A percentile compares a stretch with the other conserved stretches of the same genome.
Conservation (phyloP, 2,797 vertebrate species). For the Thaleichthys pacificus region DNA sequence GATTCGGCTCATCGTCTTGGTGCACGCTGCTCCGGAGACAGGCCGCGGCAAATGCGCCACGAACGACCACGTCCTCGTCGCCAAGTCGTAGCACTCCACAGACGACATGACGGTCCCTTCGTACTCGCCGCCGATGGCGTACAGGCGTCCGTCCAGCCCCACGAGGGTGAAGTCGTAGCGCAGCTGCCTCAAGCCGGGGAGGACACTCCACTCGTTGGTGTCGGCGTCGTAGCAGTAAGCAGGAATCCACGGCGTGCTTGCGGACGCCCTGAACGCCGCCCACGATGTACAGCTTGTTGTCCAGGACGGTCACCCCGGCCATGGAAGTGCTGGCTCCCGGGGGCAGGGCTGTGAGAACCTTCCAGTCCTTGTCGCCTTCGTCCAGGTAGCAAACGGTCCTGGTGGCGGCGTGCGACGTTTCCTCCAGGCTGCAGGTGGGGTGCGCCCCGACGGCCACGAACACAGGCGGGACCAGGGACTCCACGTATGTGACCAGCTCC, state of each 20-base stretch:
- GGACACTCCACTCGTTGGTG: constrained; percentile 76
- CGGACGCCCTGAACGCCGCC: constrained; percentile 84
- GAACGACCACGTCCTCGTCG: constrained; percentile 77
- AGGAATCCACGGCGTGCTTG: constrained; percentile 82
- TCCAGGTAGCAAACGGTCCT: constrained; percentile 92
- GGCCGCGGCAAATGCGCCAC: constrained; percentile 83
- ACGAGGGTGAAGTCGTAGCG: constrained; percentile 85
- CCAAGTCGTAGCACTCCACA: constrained; percentile 81
- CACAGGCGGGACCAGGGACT: constrained; percentile 79
- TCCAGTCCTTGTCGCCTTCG: constrained; percentile 82
- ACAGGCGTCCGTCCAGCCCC: constrained; percentile 78
- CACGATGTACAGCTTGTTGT: constrained; percentile 90
- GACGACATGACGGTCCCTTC: constrained; percentile 79
- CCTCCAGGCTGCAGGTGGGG: constrained; percentile 40
- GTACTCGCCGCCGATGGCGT: constrained; percentile 86
- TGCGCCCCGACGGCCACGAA: constrained; percentile 79
- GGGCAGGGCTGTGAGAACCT: constrained; percentile 85
- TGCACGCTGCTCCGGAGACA: constrained; percentile 73
- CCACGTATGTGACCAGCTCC: constrained; percentile 81
- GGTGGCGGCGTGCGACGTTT: constrained; percentile 46
- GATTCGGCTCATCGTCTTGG: constrained; percentile 82
- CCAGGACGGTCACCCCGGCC: constrained; percentile 85
- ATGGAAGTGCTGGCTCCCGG: constrained; percentile 87
- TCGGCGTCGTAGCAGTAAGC: constrained; percentile 85
- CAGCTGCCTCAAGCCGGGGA: constrained; percentile 82